Evolutionary conservation across 2,797 vertebrate genomes (phyloP), one percentile per base, ranked within the genome.

Genomic region (Clarias pachynema): DNA sequence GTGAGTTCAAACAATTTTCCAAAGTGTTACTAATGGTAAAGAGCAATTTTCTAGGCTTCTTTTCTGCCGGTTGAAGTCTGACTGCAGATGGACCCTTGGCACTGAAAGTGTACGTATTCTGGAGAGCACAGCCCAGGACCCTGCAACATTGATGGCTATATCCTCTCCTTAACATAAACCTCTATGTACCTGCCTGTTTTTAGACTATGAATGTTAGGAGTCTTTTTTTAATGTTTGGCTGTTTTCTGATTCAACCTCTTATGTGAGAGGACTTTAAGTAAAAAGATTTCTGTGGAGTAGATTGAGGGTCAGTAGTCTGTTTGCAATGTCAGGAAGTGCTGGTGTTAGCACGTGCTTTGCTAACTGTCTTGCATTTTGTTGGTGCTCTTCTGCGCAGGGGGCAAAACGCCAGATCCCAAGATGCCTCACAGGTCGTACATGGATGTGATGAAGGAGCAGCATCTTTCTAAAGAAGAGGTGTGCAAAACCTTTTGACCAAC

Each of bases 1-100:
- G 97, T 99, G 96, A 97, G 96, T 97, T 97, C 97, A 97, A 97
- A 97, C 97, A 97, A 97, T 99, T 99, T 99, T 99, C 97, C 97
- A 99, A 99, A 99, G 98, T 99, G 98, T 99, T 99, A 99, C 98
- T 99, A 99, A 99, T 99, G 98, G 98, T 98, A 99, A 99, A 99
- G 97, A 99, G 97, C 97, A 96, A 99, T 99, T 99, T 99, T 99
- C 98, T 99, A 99, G 98, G 98, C 98, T 99, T 97, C 97, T 99
- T 98, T 99, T 99, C 98, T 99, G 97, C 98, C 97, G 98, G 98
- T 99, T 99, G 98, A 99, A 99, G 98, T 98, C 97, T 98, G 98
- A 99, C 98, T 99, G 97, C 98, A 99, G 98, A 97, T 95, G 98
- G 98, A 99, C 97, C 98, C 98, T 98, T 98, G 97, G 98, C 98